phyloP scores from a whole-genome alignment of 2,797 vertebrate genomes.

The Spinus olivaceus region DNA sequence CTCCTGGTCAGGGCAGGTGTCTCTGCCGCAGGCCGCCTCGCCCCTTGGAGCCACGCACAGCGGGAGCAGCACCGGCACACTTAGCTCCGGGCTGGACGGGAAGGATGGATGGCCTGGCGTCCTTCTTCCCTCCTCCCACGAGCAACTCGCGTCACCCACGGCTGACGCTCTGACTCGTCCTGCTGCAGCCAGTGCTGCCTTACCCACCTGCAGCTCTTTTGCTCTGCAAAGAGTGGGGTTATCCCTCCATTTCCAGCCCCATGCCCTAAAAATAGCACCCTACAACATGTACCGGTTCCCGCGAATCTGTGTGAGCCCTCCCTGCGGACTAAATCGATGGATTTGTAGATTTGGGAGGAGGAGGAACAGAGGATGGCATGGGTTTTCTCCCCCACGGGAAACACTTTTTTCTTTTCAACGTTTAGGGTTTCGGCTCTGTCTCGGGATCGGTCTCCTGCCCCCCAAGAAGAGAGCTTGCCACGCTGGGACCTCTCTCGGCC shows the following conservation, averaged over 20 bases:
- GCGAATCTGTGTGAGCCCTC: neutral
- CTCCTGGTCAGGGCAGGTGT: neutral
- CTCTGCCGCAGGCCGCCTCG: neutral
- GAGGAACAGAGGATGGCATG: neutral
- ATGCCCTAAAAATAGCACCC: neutral
- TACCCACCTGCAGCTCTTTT: too few species aligned
- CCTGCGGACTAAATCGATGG: neutral
- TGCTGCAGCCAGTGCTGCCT: neutral
- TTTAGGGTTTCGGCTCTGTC: neutral
- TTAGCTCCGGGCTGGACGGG: too few species aligned
- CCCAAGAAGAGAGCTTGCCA: neutral
- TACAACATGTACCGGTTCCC: neutral
- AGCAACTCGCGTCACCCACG: neutral
- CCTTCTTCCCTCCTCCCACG: neutral
- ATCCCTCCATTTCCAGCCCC: neutral
- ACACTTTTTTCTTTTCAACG: neutral
- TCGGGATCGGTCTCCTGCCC: neutral
- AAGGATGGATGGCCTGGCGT: rapidly evolving
- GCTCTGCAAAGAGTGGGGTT: too few species aligned
- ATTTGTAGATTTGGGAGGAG: neutral
- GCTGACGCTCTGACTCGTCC: neutral
- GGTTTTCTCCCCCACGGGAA: neutral
- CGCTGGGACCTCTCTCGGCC: neutral
- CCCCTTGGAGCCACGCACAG: neutral
- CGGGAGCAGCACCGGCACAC: neutral